A percentile compares a stretch with the other conserved stretches of the same genome.
These are phyloP conservation scores for Ochropacha duplaris DNA, from an alignment of 2,888 invertebrate species.

Conservation along the genomic window DNA sequence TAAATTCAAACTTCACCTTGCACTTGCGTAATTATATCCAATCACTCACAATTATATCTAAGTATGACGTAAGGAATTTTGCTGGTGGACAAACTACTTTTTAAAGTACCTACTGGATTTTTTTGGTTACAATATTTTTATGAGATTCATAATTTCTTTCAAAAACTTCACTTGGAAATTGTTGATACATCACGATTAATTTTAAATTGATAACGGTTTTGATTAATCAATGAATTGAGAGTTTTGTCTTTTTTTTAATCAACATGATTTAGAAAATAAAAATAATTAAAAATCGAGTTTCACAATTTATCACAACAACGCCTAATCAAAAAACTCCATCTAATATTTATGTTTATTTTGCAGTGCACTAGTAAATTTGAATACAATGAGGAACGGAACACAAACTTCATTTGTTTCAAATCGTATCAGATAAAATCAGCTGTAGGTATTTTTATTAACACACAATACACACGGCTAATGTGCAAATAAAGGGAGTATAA, in stretches of 20 bases:
- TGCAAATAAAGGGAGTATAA: conserved; percentile 59
- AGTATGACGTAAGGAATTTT: conserved; percentile 21
- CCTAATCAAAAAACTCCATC: background rate
- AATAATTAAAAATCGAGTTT: background rate
- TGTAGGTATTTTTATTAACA: conserved; percentile 60
- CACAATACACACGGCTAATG: conserved; percentile 53
- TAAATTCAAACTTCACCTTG: conserved; percentile 26
- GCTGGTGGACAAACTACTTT: background rate
- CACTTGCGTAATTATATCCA: conserved; percentile 22
- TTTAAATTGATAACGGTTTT: background rate
- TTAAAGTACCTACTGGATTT: background rate
- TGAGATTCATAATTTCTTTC: too few relatives aligned
- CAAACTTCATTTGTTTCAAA: conserved; percentile 42
- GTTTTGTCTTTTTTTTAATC: background rate
- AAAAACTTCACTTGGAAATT: too few relatives aligned
- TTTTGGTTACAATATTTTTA: too few relatives aligned
- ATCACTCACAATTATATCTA: conserved; percentile 23
- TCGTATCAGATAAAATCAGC: conserved; percentile 51
- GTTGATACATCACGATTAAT: too few relatives aligned
- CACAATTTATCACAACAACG: background rate
- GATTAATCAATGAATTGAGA: background rate
- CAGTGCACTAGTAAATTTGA: conserved; percentile 48
- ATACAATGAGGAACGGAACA: conserved; percentile 51
- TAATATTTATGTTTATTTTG: conserved; percentile 14
- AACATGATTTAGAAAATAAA: background rate